These are phyloP conservation scores for Tapirus indicus DNA, from an alignment of 2,797 vertebrate species.

Conservation along the genomic window DNA sequence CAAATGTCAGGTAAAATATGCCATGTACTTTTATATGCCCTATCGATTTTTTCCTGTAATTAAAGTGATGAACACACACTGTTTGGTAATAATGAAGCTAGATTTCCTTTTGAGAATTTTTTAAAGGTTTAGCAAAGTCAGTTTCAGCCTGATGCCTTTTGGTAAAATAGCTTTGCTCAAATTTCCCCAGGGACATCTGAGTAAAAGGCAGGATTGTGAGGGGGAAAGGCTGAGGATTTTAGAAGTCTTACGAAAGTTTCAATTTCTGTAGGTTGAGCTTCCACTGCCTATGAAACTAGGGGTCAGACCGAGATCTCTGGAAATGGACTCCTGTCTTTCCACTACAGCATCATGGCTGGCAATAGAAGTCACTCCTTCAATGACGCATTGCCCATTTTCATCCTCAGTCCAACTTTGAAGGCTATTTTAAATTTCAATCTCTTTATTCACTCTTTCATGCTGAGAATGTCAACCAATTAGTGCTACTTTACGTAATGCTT, in stretches of 20 bases:
- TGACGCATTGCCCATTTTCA: not conserved
- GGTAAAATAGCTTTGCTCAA: slow-evolving; percentile 74
- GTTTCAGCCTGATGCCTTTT: slow-evolving; percentile 79
- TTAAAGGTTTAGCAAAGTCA: slow-evolving; percentile 72
- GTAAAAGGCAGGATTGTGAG: slow-evolving; percentile 67
- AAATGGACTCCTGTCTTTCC: not conserved
- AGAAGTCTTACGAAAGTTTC: slow-evolving; percentile 46
- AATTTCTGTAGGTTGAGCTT: not conserved
- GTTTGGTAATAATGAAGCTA: slow-evolving; percentile 75
- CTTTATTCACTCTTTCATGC: slow-evolving; percentile 70
- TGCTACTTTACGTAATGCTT: slow-evolving; percentile 76
- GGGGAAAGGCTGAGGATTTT: not conserved
- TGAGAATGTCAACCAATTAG: slow-evolving; percentile 83
- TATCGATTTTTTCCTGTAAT: slow-evolving; percentile 73
- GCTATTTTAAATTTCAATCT: slow-evolving; percentile 65
- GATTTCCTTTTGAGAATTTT: slow-evolving; percentile 68
- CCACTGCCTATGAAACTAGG: not conserved
- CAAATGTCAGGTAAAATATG: slow-evolving; percentile 72
- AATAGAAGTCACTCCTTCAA: not conserved
- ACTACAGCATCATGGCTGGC: not conserved
- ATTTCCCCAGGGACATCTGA: slow-evolving; percentile 60
- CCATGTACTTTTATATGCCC: slow-evolving; percentile 69
- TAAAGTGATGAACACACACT: slow-evolving; percentile 80
- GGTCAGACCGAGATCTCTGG: not conserved
- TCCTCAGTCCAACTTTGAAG: slow-evolving; percentile 1